Conservation (phyloP, 2,113 vertebrate species). For the Siniperca knerii region DNA sequence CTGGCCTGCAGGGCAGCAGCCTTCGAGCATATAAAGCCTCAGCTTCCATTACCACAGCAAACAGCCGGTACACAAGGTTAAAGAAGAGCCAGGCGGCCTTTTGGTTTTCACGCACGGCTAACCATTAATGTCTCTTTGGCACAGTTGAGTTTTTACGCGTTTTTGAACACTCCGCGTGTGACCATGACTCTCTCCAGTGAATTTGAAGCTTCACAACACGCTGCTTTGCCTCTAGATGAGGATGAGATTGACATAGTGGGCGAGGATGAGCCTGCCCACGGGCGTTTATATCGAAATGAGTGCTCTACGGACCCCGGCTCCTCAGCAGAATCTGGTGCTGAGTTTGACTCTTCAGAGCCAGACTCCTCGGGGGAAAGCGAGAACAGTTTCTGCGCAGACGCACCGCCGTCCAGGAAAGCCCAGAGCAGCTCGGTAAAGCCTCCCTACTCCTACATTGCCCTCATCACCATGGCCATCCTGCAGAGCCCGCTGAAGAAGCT, state of each 20-base stretch:
- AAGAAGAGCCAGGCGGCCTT: neutral
- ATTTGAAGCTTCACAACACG: conserved; percentile 67
- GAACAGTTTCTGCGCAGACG: conserved; percentile 72
- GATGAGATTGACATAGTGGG: conserved; percentile 83
- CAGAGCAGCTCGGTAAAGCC: conserved; percentile 85
- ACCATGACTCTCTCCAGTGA: conserved; percentile 83
- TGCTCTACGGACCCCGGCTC: conserved; percentile 55
- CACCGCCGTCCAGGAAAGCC: conserved; percentile 40
- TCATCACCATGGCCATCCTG: conserved; percentile 95
- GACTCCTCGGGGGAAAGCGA: conserved; percentile 81
- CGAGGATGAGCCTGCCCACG: conserved; percentile 64
- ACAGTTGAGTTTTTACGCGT: conserved; percentile 20
- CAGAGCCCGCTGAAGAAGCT: conserved; percentile 91
- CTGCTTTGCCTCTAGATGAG: conserved; percentile 66
- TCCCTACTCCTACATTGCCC: conserved; percentile 93
- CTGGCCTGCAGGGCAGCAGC: conserved; percentile 66
- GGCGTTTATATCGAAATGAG: conserved; percentile 43
- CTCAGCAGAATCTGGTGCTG: conserved; percentile 72
- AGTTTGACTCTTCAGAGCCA: conserved; percentile 79
- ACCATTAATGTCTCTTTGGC: conserved; percentile 22
- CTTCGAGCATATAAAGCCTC: conserved; percentile 78
- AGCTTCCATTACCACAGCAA: conserved; percentile 38
- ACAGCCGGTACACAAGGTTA: neutral
- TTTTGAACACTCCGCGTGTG: conserved; percentile 11
- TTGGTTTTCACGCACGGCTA: conserved; percentile 65